These are phyloP conservation scores for Metellina segmentata DNA, from an alignment of 2,888 invertebrate genomes.

Conservation along the genomic window DNA sequence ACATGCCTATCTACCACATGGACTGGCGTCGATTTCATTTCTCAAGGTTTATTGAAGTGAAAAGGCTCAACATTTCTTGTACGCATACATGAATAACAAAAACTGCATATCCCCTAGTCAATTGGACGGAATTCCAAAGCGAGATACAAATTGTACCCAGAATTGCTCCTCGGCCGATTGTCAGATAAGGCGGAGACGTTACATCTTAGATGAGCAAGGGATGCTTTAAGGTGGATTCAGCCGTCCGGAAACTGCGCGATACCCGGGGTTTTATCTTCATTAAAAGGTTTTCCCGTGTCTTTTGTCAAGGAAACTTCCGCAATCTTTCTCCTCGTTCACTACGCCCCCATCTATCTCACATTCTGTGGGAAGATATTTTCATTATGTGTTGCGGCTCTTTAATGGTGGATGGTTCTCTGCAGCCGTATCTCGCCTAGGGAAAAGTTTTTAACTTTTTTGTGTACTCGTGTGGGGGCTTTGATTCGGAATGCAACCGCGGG, in stretches of 20 bases:
- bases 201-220: background rate
- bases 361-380: background rate
- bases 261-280: conserved; percentile 44
- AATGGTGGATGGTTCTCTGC: background rate
- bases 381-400: background rate
- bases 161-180: background rate
- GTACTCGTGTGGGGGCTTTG: background rate
- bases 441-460: background rate
- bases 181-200: conserved; percentile 38
- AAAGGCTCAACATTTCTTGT: no score
- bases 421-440: background rate
- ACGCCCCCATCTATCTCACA: background rate
- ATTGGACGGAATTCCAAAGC: background rate
- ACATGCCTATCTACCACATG: no score
- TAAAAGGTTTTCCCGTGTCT: conserved; percentile 46
- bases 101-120: no score
- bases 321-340: background rate
- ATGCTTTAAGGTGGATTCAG: conserved; percentile 7
- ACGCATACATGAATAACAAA: no score
- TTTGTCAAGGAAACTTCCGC: conserved; percentile 44
- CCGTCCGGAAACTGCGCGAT: conserved; percentile 25
- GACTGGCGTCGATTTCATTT: no score
- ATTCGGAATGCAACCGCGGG: no score
- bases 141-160: conserved; percentile 9
- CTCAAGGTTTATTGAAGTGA: no score